phyloP scores from a whole-genome alignment of 2,797 vertebrate species.

The Anabacerthia variegaticeps region DNA sequence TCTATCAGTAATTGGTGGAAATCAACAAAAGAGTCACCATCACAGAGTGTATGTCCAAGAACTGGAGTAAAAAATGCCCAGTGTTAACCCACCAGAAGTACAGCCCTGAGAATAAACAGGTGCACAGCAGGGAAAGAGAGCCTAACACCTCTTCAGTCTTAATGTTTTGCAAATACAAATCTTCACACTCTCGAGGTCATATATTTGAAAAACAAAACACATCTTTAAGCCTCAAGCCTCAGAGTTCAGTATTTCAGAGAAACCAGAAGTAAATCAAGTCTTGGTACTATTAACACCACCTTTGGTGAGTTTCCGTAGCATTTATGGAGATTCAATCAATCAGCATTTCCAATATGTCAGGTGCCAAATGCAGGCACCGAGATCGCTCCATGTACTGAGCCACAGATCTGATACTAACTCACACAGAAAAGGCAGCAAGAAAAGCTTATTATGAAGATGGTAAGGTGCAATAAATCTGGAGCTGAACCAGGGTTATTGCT shows the following conservation, averaged over 20 bases:
- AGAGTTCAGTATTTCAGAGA: background rate
- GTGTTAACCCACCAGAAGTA: background rate
- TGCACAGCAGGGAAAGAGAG: background rate
- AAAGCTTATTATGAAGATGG: background rate
- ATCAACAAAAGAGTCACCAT: background rate
- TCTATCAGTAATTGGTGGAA: background rate
- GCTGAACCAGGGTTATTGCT: rapidly evolving
- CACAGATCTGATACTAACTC: background rate
- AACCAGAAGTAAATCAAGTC: background rate
- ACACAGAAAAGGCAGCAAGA: background rate
- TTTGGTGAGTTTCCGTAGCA: background rate
- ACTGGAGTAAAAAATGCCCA: background rate
- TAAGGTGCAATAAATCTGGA: background rate
- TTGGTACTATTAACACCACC: background rate
- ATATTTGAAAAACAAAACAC: background rate
- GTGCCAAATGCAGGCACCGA: background rate
- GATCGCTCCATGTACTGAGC: background rate
- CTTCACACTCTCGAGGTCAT: background rate
- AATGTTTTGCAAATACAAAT: background rate
- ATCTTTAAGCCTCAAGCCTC: background rate
- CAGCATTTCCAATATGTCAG: background rate
- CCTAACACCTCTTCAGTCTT: background rate
- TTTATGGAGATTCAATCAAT: background rate
- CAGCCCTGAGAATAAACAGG: background rate
- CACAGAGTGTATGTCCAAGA: background rate